A percentile compares a stretch with the other conserved stretches of the same genome.
These are phyloP conservation scores for Latrodectus hesperus DNA, from an alignment of 2,888 invertebrate species.

Conservation along the genomic window DNA sequence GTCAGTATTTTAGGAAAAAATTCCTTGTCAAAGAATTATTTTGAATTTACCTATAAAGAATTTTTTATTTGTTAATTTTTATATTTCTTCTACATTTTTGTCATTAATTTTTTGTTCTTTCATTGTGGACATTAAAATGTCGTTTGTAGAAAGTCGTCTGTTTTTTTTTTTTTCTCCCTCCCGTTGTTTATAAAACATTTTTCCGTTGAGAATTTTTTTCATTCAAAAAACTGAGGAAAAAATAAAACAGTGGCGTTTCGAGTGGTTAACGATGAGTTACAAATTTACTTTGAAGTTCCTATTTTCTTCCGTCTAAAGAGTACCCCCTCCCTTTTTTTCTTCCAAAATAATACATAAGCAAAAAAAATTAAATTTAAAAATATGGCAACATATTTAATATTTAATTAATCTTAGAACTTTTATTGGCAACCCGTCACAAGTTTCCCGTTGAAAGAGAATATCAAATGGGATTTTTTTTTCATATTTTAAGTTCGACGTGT, in stretches of 20 bases:
- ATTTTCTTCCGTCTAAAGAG: not conserved
- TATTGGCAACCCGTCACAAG: constrained; percentile 26
- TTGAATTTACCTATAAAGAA: too few relatives aligned
- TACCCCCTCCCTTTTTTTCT: not conserved
- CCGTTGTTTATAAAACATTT: not conserved
- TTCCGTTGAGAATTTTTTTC: not conserved
- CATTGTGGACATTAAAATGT: not conserved
- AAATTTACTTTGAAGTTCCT: constrained; percentile 27
- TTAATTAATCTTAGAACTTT: constrained; percentile 14
- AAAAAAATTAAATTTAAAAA: not conserved
- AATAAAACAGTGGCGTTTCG: constrained; percentile 14
- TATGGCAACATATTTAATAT: constrained; percentile 16
- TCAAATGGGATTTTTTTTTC: not conserved
- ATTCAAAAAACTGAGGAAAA: not conserved
- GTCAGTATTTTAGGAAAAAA: too few relatives aligned
- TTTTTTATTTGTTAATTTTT: too few relatives aligned
- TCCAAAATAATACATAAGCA: not conserved
- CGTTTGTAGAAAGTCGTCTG: not conserved
- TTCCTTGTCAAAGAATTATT: too few relatives aligned
- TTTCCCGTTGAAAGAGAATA: not conserved
- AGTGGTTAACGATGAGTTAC: constrained; percentile 31
- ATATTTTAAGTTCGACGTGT: not conserved
- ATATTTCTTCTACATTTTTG: too few relatives aligned
- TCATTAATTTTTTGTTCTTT: not conserved
- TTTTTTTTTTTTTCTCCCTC: not conserved